Base-by-base conservation (phyloP, 2,888 invertebrate species). In the Drosophila nigritarsus region DNA sequence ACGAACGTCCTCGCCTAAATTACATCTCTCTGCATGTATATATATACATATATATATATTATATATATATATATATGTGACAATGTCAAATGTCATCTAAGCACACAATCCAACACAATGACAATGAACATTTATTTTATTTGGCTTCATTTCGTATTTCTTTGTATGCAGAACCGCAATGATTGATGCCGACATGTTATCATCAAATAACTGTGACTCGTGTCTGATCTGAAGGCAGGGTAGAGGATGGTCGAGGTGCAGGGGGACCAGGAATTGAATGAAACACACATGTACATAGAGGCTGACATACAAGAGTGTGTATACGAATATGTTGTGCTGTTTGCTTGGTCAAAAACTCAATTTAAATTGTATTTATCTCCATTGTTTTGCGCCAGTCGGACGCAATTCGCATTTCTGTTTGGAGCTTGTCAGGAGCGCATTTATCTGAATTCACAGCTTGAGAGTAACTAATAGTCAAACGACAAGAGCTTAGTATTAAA, bases 181-280 rank as follows among this genome's bases (percentile, higher is more conserved):
- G 85, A 85, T 85, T 85, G 85, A 85, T 89, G 85, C 75, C 63
- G 84, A 79, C 82, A 89, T 87, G 89, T 81, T 89, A 87, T 85
- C 85, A 75, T 82, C 85, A 81, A 89, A 88, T 88, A 88, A 89
- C 87, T 82, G 69, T 74, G 78, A 77, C 77, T 87, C 68, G 68
- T 71, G 63, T 65, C 75, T 42, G 66, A 61, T 56, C 65, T 60
- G n/a, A 24, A 40, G 30, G 40, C 48, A 3, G 15, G 20, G 15
- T 24, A 0, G 45, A 20, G 8, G 30, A 45, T 45, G 40, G 30
- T 9, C 3, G 18, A 2, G n/a, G 15, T 29, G 7, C 36, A 15
- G 29, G 3, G 20, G n/a, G 5, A 30, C 6, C 13, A 6, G 2
- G 56, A 40, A 56, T 42, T 8, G 42, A 42, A 56, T 30, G 42